These are phyloP conservation scores for Protobothrops flavoviridis DNA, from an alignment of 2,113 vertebrate species.

Conservation along the genomic window DNA sequence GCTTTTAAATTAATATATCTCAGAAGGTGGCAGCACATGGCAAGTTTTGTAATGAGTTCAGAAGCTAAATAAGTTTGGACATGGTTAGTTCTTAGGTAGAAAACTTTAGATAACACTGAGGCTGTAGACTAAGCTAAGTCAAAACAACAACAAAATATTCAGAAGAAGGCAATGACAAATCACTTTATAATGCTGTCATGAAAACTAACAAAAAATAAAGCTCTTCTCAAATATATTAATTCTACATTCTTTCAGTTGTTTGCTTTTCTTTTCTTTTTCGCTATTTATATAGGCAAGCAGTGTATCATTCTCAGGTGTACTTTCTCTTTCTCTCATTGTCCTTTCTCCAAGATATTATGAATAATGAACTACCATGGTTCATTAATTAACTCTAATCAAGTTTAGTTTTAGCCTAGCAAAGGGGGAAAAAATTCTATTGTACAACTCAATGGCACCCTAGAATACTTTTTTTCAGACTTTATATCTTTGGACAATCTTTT, in stretches of 20 bases:
- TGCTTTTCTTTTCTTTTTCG: too few relatives aligned
- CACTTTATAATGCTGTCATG: not conserved
- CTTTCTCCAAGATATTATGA: not conserved
- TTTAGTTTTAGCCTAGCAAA: not conserved
- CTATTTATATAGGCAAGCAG: not conserved
- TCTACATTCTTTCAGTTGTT: not conserved
- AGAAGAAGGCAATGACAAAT: not conserved
- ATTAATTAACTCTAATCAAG: not conserved
- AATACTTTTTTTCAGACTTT: not conserved
- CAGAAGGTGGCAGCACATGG: not conserved
- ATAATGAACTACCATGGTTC: not conserved
- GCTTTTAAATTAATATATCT: not conserved
- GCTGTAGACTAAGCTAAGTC: not conserved
- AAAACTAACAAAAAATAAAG: not conserved
- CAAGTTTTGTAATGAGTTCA: not conserved
- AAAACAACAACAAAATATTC: not conserved
- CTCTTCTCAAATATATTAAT: not conserved
- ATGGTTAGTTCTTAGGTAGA: not conserved
- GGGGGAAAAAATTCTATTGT: not conserved
- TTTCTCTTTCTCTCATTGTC: not conserved
- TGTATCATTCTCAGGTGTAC: not conserved
- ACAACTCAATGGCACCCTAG: not conserved
- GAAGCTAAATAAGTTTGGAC: not conserved
- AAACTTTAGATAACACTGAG: not conserved
- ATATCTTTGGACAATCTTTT: not conserved